Base-by-base conservation (phyloP, 37 sponge, comb jelly and placozoan species). In the Hexactinellida sp. region DNA sequence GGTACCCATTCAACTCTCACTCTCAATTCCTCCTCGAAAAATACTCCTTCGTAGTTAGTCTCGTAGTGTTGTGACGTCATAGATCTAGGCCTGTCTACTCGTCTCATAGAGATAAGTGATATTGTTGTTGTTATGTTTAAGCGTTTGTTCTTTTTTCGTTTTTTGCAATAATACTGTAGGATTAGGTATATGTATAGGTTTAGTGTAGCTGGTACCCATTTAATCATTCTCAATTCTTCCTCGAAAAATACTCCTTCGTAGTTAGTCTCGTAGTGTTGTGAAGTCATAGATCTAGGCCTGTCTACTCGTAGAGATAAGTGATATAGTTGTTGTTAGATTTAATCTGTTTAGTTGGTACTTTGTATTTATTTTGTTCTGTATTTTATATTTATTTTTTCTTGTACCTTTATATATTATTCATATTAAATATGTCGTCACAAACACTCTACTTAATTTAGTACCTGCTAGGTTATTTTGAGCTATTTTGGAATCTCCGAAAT, bases 51-150 rank as follows among this genome's bases (percentile, higher is more conserved):
- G 76, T 25, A 25, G 21, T n/a, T n/a, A 10, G 76, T 23, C 76
- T 63, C 25, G 76, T 63, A 63, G 28, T 63, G 34, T 63, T 63
- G 76, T 63, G 76, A 63, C 76, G 76, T 63, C 76, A 63, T 3
- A 25, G 76, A 63, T 28, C 76, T 63, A 63, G 30, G 76, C 76
- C 76, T 63, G 76, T 23, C 76, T 28, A 63, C 76, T 28, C 13
- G 34, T 3, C 32, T n/a, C 13, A n/a, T n/a, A n/a, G n/a, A n/a
- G n/a, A n/a, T n/a, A n/a, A n/a, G n/a, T n/a, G n/a, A n/a, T n/a
- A n/a, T n/a, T n/a, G n/a, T n/a, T n/a, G n/a, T n/a, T n/a, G n/a
- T n/a, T n/a, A n/a, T n/a, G n/a, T n/a, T 13, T 13, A 41, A n/a
- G n/a, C n/a, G n/a, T n/a, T n/a, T n/a, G n/a, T n/a, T n/a, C n/a